A percentile compares a stretch with the other conserved stretches of the same genome.
Evolutionary conservation across 2,888 invertebrate genomes (phyloP).

Genomic region (Sinopyrophorus schimmeli): DNA sequence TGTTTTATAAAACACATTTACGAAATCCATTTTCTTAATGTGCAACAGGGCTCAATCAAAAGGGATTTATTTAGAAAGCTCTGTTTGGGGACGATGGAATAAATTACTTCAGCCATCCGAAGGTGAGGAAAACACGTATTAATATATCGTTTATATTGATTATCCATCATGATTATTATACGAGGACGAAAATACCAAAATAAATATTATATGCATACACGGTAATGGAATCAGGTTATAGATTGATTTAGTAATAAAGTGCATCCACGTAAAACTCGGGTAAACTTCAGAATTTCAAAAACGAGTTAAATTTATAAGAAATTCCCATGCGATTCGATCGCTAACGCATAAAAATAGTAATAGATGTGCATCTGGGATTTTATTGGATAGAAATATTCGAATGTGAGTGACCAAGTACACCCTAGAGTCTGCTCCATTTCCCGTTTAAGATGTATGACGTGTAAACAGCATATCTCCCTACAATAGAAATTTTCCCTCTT

Average conservation of each 20-base stretch:
- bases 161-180: slow-evolving; percentile 46
- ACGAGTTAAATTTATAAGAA: slow-evolving; percentile 15
- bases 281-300: slow-evolving; percentile 15
- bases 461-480: slow-evolving; percentile 23
- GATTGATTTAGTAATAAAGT: slow-evolving; percentile 8
- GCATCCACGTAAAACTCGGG: slow-evolving; percentile 12
- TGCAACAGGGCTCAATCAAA: slow-evolving; percentile 29
- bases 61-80: slow-evolving; percentile 32
- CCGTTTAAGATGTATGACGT: slow-evolving; percentile 32
- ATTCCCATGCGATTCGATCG: slow-evolving; percentile 33
- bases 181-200: background rate
- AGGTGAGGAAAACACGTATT: slow-evolving; percentile 51
- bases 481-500: slow-evolving; percentile 7
- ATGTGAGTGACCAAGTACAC: slow-evolving; percentile 37
- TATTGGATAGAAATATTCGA: slow-evolving; percentile 35
- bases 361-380: slow-evolving; percentile 35
- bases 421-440: slow-evolving; percentile 35
- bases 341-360: slow-evolving; percentile 37
- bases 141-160: slow-evolving; percentile 54
- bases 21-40: slow-evolving; percentile 30
- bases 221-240: no score
- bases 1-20: slow-evolving; percentile 17
- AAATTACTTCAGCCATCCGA: slow-evolving; percentile 32
- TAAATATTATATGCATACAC: no score
- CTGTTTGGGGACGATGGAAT: slow-evolving; percentile 19